Percentiles rank a stretch among this genome's conserved stretches.
phyloP scores from a whole-genome alignment of 2,113 vertebrate genomes.

The Motacilla alba region DNA sequence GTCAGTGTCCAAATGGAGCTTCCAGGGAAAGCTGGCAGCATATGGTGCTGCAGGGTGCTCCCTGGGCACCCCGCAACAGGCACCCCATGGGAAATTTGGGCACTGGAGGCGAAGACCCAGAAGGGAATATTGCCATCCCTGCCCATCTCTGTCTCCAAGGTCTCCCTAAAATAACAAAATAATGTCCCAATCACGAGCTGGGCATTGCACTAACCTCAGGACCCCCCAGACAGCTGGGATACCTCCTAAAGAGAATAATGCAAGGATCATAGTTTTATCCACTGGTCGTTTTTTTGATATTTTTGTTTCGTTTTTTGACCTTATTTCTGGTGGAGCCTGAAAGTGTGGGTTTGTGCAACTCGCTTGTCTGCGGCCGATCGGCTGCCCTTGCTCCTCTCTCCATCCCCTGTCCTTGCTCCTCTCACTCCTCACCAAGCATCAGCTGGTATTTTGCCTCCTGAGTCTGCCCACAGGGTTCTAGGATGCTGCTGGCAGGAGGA shows the following conservation, averaged over 20 bases:
- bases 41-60: neutral
- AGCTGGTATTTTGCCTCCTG: neutral
- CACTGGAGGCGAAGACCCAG: neutral
- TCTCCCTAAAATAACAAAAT: neutral
- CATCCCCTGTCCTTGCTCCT: neutral
- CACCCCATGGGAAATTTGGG: neutral
- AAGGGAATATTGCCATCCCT: no score
- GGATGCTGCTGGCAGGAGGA: neutral
- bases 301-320: neutral
- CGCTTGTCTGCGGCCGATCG: rapidly evolving
- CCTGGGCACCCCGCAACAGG: neutral
- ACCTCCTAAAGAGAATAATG: neutral
- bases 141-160: neutral
- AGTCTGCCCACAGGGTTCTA: neutral
- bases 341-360: rapidly evolving
- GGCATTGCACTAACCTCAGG: neutral
- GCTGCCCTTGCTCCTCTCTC: neutral
- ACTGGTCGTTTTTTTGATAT: neutral
- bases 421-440: neutral
- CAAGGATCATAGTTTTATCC: neutral
- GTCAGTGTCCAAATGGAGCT: neutral
- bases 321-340: neutral
- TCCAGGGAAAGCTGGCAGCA: neutral
- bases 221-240: neutral
- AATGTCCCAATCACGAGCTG: rapidly evolving